A percentile compares a stretch with the other conserved stretches of the same genome.
These are phyloP conservation scores for Poecilobothrus nobilitatus DNA, from an alignment of 2,888 invertebrate genomes.

Conservation along the genomic window DNA sequence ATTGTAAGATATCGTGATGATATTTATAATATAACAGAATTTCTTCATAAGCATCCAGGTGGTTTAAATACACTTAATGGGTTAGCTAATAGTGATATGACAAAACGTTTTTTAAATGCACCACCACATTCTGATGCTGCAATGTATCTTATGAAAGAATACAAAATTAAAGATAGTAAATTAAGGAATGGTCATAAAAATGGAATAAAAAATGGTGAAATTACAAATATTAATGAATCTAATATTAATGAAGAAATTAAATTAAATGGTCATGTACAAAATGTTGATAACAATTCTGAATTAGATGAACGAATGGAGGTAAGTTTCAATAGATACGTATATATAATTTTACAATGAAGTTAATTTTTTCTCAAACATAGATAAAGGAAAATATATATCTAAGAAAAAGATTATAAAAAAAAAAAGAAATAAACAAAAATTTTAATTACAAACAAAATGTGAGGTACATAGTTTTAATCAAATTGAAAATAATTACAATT, in stretches of 20 bases:
- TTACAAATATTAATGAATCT: conserved; percentile 9
- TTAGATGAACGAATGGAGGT: conserved; percentile 43
- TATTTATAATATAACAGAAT: conserved; percentile 56
- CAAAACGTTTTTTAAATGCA: conserved; percentile 34
- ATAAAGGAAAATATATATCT: too few relatives aligned
- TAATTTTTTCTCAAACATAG: too few relatives aligned
- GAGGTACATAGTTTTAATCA: neutral
- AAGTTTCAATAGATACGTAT: conserved; percentile 24
- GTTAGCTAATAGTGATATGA: conserved; percentile 35
- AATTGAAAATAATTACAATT: neutral
- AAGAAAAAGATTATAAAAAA: too few relatives aligned
- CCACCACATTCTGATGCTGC: conserved; percentile 43
- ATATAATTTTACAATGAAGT: too few relatives aligned
- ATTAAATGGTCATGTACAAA: conserved; percentile 18
- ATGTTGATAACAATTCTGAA: conserved; percentile 32
- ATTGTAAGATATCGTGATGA: conserved; percentile 45
- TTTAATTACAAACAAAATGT: too few relatives aligned
- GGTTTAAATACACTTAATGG: conserved; percentile 55
- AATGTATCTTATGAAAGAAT: conserved; percentile 41
- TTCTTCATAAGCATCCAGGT: conserved; percentile 65
- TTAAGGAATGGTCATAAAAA: conserved; percentile 13
- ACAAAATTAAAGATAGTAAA: conserved; percentile 29
- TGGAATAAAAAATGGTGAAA: conserved; percentile 15
- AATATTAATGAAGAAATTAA: conserved; percentile 12
- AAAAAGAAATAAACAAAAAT: too few relatives aligned